Conservation (phyloP, 2,113 vertebrate species). For the Chinchilla lanigera region DNA sequence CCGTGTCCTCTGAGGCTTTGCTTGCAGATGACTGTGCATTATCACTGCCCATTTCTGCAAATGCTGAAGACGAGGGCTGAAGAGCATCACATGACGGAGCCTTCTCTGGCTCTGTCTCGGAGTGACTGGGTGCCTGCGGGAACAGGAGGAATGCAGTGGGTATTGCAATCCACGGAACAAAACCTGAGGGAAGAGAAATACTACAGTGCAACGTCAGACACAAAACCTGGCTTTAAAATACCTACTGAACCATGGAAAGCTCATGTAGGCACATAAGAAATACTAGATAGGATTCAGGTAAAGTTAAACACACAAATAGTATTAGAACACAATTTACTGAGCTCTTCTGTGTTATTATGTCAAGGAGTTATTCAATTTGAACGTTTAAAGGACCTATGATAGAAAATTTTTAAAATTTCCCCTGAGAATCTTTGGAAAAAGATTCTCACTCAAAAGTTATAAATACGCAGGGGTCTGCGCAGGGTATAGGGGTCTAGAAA, state of each 20-base stretch:
- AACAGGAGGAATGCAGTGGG: conserved; percentile 74
- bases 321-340: conserved; percentile 78
- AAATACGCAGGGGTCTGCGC: not conserved
- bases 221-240: conserved; percentile 71
- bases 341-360: conserved; percentile 71
- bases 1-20: conserved; percentile 82
- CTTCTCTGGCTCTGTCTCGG: conserved; percentile 89
- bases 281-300: conserved; percentile 68
- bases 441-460: not conserved
- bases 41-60: conserved; percentile 85
- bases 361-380: not conserved
- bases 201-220: not conserved
- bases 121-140: conserved; percentile 87
- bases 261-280: conserved; percentile 16
- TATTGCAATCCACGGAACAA: not conserved
- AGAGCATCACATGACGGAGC: conserved; percentile 79
- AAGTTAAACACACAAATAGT: conserved; percentile 64
- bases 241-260: conserved; percentile 42
- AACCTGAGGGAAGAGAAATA: conserved; percentile 32
- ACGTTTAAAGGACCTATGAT: conserved; percentile 38
- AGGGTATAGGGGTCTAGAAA: conserved; percentile 21
- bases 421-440: not conserved
- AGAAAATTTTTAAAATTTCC: conserved; percentile 19
- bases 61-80: conserved; percentile 83
- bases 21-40: conserved; percentile 83